Evolutionary conservation across 2,797 vertebrate genomes (phyloP), one percentile per base, ranked within the genome.

Genomic region (Morus bassanus): DNA sequence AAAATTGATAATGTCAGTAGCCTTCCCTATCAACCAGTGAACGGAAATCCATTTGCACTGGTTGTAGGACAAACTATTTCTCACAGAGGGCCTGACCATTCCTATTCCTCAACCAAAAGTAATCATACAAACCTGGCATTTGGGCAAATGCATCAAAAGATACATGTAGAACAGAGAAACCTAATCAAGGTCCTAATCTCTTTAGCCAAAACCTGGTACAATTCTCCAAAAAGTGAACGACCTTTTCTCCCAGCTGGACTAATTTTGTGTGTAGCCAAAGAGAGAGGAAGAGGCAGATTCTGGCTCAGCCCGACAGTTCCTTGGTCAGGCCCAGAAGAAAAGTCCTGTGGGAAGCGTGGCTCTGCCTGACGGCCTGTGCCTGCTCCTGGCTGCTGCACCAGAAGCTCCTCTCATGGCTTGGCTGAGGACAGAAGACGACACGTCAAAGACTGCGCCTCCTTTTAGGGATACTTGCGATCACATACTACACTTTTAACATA

Each of bases 181-280:
- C 17, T 75, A 67, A 83, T 0, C 0, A 2, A 90, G 59, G 28
- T 81, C 18, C 54, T 75, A 9, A 78, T 45, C 41, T 69, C 78
- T 72, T 91, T 28, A 72, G 54, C 30, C n/a, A 78, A 85, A 92
- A 87, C 13, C 31, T 28, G 51, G 21, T 54, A 48, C 24, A 50
- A 56, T 31, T 75, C 46, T 65, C 3, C 1, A 78, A 57, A 75
- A 85, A 37, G 18, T 0, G 27, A 76, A n/a, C 0, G 1, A 68
- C 46, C 48, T 53, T 41, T 57, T 72, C 37, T 94, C 41, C 21
- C 67, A 65, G 23, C 18, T 37, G 54, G 16, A 79, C 59, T 79
- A 37, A 69, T 57, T 41, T 88, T 45, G 17, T 57, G 13, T 10
- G 11, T 5, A 54, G 57, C 31, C 59, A 30, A 73, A 25, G 57